Base-by-base conservation (phyloP, 2,888 invertebrate genomes). In the Diarsia dahlii region DNA sequence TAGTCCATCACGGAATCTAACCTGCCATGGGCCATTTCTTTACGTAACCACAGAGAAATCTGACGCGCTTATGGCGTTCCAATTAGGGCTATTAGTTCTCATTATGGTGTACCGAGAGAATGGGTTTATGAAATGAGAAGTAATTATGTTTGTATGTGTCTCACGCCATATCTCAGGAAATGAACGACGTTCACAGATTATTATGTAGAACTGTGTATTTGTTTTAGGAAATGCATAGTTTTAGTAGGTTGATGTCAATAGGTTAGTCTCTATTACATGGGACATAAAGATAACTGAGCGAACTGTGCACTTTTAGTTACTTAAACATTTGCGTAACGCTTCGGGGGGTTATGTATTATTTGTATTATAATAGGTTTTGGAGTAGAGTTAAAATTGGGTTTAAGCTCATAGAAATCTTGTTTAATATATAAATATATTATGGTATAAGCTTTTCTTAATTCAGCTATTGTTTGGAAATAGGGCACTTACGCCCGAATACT, bases 81-180 rank as follows among this genome's bases (percentile, higher is more conserved):
- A 86, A 86, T 84, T 84, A 80, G 76, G 23, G 62, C 72, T 68
- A 86, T 86, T 84, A 86, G 74, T 50, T 45, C 67, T 67, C 58
- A 86, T 84, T 84, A 86, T 56, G 65, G 81, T 56, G 67, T 54
- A 50, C 64, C 56, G 13, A 74, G 82, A 84, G 83, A 84, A 84
- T 82, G 83, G 86, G 50, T 75, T 82, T 74, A 78, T 78, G 83
- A 78, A 85, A 83, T 85, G 79, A 62, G 52, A 58, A 68, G 72
- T 72, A 62, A 86, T 86, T 85, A 82, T 74, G 70, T 70, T 62
- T 64, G 83, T 62, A 6, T 71, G 60, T 77, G 50, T 84, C 78
- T 82, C 78, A 83, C 86, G 78, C 48, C n/a, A 28, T 69, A 71
- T 62, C 63, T 68, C 71, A 78, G 71, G 74, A 78, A 84, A 70